These are phyloP conservation scores for Epinotia ramella DNA, from an alignment of 2,888 invertebrate species.

Conservation along the genomic window DNA sequence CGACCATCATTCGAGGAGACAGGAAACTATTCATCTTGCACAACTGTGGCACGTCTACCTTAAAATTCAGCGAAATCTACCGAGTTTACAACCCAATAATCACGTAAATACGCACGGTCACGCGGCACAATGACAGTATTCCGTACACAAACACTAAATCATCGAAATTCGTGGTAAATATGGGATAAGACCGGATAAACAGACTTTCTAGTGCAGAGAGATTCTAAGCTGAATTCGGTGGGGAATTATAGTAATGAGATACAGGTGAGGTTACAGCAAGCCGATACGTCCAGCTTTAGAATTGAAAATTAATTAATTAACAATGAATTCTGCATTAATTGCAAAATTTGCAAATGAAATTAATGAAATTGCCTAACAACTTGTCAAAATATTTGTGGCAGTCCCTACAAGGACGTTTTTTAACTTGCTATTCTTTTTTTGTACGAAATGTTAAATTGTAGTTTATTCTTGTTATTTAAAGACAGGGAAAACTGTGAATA, in stretches of 20 bases:
- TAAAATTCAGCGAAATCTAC: slow-evolving; percentile 3
- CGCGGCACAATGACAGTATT: slow-evolving; percentile 22
- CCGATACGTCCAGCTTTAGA: slow-evolving; percentile 44
- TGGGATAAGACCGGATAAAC: slow-evolving; percentile 25
- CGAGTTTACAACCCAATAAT: slow-evolving; percentile 15
- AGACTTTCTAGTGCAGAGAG: neutral
- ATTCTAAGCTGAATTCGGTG: slow-evolving; percentile 16
- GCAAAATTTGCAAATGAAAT: slow-evolving; percentile 46
- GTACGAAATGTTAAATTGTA: neutral
- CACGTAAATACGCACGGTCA: slow-evolving; percentile 9
- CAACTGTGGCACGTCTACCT: neutral
- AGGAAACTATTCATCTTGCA: slow-evolving; percentile 55
- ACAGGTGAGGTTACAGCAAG: neutral
- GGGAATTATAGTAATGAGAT: neutral
- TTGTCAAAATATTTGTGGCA: slow-evolving; percentile 46
- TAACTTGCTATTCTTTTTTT: neutral
- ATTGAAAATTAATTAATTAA: slow-evolving; percentile 29
- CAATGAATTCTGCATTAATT: slow-evolving; percentile 44
- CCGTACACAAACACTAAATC: slow-evolving; percentile 28
- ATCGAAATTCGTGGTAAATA: slow-evolving; percentile 29
- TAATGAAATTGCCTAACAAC: slow-evolving; percentile 34
- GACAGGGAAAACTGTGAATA: neutral
- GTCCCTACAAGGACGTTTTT: slow-evolving; percentile 9
- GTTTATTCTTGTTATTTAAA: neutral
- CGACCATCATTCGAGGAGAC: slow-evolving; percentile 72